A percentile compares a stretch with the other conserved stretches of the same genome.
These are phyloP conservation scores for Acanthaster planci DNA, from an alignment of 35 echinoderm and acorn worm genomes.

Conservation along the genomic window DNA sequence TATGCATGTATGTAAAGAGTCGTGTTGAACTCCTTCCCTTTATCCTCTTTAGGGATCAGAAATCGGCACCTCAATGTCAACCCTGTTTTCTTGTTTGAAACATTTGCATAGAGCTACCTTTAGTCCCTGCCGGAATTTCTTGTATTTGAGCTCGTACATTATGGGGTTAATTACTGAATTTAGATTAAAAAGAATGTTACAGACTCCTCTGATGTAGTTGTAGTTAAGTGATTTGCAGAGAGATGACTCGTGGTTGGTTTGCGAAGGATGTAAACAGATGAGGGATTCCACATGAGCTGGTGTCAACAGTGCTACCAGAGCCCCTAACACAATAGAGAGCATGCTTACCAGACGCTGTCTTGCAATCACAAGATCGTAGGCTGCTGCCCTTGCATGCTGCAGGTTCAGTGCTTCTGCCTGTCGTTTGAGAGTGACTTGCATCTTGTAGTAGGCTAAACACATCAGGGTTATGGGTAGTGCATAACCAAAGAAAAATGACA, in stretches of 20 bases:
- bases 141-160: slow-evolving; percentile 7
- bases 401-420: not conserved
- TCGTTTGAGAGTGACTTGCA: not conserved
- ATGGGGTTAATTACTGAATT: slow-evolving; percentile 6
- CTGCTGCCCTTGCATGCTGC: not conserved
- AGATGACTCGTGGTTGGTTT: not conserved
- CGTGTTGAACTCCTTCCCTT: no score
- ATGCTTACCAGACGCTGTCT: not conserved
- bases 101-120: not conserved
- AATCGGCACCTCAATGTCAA: no score
- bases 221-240: no score
- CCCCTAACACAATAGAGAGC: not conserved
- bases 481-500: slow-evolving; percentile 6
- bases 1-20: no score
- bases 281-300: not conserved
- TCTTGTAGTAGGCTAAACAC: slow-evolving; percentile 14
- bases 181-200: not conserved
- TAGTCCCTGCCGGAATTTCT: not conserved
- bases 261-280: not conserved
- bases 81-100: not conserved
- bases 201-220: no score
- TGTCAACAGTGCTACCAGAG: not conserved
- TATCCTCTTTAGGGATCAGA: no score
- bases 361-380: not conserved
- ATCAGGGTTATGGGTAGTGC: not conserved